Evolutionary conservation across 2,113 vertebrate species (phyloP).

Genomic region (Cephalopholis sonnerati): DNA sequence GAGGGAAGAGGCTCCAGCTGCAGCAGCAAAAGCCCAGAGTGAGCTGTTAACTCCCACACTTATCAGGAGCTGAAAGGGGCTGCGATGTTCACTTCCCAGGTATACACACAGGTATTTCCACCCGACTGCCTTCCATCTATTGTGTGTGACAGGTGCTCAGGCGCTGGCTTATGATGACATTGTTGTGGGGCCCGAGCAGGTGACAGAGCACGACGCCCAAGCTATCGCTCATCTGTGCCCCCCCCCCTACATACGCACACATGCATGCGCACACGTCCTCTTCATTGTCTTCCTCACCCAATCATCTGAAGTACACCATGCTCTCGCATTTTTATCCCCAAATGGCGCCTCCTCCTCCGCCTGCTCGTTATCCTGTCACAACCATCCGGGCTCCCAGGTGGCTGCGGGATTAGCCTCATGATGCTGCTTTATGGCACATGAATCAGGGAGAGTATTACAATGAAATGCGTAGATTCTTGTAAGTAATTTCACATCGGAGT

Average conservation of each 20-base stretch:
- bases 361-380: slow-evolving; percentile 45
- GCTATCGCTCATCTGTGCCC: slow-evolving; percentile 63
- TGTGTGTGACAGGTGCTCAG: slow-evolving; percentile 64
- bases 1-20: slow-evolving; percentile 36
- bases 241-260: slow-evolving; percentile 20
- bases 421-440: slow-evolving; percentile 69
- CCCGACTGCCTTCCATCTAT: slow-evolving; percentile 65
- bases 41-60: slow-evolving; percentile 57
- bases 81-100: slow-evolving; percentile 47
- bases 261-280: slow-evolving; percentile 14
- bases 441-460: slow-evolving; percentile 67
- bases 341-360: not conserved
- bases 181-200: slow-evolving; percentile 53
- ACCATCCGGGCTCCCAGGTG: slow-evolving; percentile 51
- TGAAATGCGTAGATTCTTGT: slow-evolving; percentile 60
- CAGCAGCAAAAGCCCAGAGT: slow-evolving; percentile 25
- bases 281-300: slow-evolving; percentile 40
- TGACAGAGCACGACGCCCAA: slow-evolving; percentile 49
- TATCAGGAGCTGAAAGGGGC: slow-evolving; percentile 44
- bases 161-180: slow-evolving; percentile 58
- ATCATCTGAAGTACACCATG: slow-evolving; percentile 41
- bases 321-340: slow-evolving; percentile 10
- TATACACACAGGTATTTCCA: slow-evolving; percentile 67
- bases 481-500: slow-evolving; percentile 69
- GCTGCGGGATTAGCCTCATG: slow-evolving; percentile 53